Conservation (phyloP, 2,113 vertebrate species). For the Caloenas nicobarica region DNA sequence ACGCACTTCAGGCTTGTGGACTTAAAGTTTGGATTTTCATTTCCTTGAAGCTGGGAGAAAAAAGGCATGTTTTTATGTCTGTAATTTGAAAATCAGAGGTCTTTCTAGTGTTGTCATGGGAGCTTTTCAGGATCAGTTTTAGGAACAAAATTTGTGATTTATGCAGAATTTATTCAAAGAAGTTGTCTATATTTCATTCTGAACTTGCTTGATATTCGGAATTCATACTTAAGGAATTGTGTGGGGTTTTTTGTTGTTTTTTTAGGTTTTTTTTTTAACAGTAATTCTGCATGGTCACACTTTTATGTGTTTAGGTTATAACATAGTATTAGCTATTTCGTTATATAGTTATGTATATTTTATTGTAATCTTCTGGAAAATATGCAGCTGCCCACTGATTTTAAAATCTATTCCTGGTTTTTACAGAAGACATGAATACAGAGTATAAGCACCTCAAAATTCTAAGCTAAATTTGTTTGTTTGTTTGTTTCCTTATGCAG, state of each 20-base stretch:
- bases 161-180: background rate
- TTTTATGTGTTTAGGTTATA: background rate
- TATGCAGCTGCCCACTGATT: background rate
- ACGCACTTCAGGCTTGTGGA: background rate
- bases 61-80: background rate
- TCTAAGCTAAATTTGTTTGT: background rate
- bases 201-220: background rate
- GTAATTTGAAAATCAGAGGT: background rate
- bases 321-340: background rate
- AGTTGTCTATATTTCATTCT: background rate
- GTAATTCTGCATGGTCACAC: background rate
- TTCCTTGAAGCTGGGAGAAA: background rate
- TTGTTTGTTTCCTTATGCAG: background rate
- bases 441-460: background rate
- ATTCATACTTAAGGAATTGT: background rate
- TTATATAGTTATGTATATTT: background rate
- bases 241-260: too few relatives aligned
- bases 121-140: background rate
- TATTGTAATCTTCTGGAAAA: background rate
- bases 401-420: background rate
- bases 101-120: background rate
- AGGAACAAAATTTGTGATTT: background rate
- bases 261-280: background rate
- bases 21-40: background rate
- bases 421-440: background rate